Evolutionary conservation across 2,888 invertebrate genomes (phyloP).

Genomic region (Cephus nigrinus): DNA sequence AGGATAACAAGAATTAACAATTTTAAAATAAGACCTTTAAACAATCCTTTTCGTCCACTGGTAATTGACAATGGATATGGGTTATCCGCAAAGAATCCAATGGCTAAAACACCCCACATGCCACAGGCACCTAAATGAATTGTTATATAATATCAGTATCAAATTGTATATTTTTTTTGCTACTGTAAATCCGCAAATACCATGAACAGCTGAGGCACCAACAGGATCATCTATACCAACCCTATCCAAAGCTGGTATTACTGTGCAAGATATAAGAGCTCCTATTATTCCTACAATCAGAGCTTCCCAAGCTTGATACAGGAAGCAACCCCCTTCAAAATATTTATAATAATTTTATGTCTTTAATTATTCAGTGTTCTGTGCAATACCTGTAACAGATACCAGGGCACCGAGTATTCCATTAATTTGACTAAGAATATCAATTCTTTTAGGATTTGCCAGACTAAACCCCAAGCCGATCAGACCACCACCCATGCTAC

Average conservation of each 20-base stretch:
- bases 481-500: conserved; percentile 89
- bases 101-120: conserved; percentile 82
- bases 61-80: conserved; percentile 86
- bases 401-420: conserved; percentile 89
- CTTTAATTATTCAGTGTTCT: not conserved
- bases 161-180: not conserved
- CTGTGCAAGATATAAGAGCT: conserved; percentile 76
- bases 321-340: conserved; percentile 81
- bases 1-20: not conserved
- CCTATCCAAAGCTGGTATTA: conserved; percentile 82
- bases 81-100: conserved; percentile 89
- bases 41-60: conserved; percentile 78
- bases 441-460: conserved; percentile 76
- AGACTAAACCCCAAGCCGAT: conserved; percentile 72
- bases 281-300: conserved; percentile 85
- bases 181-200: conserved; percentile 65
- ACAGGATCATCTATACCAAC: conserved; percentile 90
- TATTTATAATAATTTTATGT: conserved; percentile 1
- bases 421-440: conserved; percentile 89
- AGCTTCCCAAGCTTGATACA: conserved; percentile 89
- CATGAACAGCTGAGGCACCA: conserved; percentile 90
- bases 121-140: conserved; percentile 60
- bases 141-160: not conserved
- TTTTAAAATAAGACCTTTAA: conserved; percentile 71
- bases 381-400: conserved; percentile 78